phyloP scores from a whole-genome alignment of 2,797 vertebrate species.

The Halcyon leucocephala region DNA sequence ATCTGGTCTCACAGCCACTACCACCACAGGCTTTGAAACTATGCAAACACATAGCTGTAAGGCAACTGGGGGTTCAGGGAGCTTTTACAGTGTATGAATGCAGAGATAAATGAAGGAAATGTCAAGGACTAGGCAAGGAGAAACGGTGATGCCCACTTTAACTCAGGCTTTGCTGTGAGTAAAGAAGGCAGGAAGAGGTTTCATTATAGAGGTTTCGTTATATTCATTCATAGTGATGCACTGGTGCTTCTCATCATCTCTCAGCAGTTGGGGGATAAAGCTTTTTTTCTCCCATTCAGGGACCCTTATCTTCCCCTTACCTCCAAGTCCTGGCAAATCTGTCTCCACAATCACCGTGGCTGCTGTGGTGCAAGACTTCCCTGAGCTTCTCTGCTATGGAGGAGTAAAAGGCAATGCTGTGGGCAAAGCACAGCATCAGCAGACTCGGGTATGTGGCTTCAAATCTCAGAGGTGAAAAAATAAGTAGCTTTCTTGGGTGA shows the following conservation, averaged over 20 bases:
- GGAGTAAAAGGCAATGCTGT: neutral
- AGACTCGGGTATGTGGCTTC: neutral
- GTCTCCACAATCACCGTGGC: neutral
- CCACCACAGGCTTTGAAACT: neutral
- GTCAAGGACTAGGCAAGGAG: neutral
- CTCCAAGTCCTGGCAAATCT: neutral
- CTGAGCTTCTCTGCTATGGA: neutral
- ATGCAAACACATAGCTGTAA: neutral
- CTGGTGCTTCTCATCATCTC: neutral
- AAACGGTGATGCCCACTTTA: neutral
- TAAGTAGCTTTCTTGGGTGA: neutral
- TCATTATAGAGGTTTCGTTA: neutral
- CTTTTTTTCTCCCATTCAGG: neutral
- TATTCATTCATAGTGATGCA: neutral
- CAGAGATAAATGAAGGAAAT: neutral
- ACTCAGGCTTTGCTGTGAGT: neutral
- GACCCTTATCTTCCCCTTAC: neutral
- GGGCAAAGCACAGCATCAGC: neutral
- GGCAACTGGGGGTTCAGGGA: neutral
- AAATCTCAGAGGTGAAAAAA: neutral
- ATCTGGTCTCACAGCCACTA: fast-evolving
- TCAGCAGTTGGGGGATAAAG: neutral
- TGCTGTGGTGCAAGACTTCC: neutral
- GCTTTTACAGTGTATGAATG: neutral
- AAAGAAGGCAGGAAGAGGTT: neutral